Base-by-base conservation (phyloP, 1,140 invertebrate genomes). In the Glossosoma conforme region DNA sequence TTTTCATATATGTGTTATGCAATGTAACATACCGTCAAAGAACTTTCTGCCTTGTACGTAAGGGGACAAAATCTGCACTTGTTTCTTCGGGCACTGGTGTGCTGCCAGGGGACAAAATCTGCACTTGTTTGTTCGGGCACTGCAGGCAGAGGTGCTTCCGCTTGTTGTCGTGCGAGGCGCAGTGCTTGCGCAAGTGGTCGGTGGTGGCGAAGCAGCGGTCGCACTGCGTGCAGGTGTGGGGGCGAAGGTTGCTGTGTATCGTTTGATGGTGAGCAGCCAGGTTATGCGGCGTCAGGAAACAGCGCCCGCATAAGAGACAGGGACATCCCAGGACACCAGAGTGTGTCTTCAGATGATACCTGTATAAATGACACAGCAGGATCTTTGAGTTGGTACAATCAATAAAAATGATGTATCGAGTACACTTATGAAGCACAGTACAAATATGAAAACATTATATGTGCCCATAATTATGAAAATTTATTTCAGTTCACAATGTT, bases 101-200 rank as follows among this genome's bases (percentile, higher is more conserved):
- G n/a, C n/a, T n/a, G n/a, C n/a, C n/a, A n/a, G n/a, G n/a, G n/a
- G n/a, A n/a, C n/a, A n/a, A n/a, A n/a, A n/a, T n/a, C n/a, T n/a
- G n/a, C n/a, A n/a, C n/a, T n/a, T 57, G 54, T 11, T 53, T 37
- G 20, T 53, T 57, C 2, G 50, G 33, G 25, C 55, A 52, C 32
- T 53, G 28, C 1, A 42, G 50, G 42, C 50, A 52, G 17, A 19
- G 13, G 24, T 53, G 42, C 3, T 28, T 38, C 8, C 50, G 55
- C 33, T 57, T 57, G 21, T 49, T 28, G 2, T 51, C 50, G 20
- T 56, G 53, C 15, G 15, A 10, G 2, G 21, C n/a, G 13, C 30
- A 15, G 28, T 59, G 56, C 22, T 59, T 59, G 10, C 40, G 33
- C 15, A 59, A 28, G 40, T 59, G 56, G 24, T 59, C 48, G 2